Base-by-base conservation (phyloP, 2,888 invertebrate species). In the Drosophila diplacantha region DNA sequence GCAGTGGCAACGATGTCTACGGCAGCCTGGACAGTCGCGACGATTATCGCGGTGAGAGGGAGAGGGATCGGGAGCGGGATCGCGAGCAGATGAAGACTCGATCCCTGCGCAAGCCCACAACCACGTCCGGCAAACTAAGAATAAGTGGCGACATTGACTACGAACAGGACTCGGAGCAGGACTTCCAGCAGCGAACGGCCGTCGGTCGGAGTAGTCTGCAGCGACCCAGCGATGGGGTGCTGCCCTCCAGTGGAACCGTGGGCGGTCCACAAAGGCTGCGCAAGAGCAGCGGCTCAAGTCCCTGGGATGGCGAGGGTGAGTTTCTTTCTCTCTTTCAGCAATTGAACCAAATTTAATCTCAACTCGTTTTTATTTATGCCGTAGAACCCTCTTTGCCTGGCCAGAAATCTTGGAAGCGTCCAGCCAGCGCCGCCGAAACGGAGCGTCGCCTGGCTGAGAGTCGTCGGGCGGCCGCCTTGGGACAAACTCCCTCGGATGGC, bases 361-460 rank as follows among this genome's bases (percentile, higher is more conserved):
- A 12, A 14, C 38, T 0, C 0, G 22, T 34, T 12, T 58, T 20
- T 24, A 6, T 24, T 6, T 49, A 0, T 14, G 2, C 2, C 11
- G 43, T 56, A 86, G 86, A 86, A 56, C 84, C 85, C 11, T 65
- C 81, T 2, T 69, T 75, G 37, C 82, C 86, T 5, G 85, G 84
- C 0, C 87, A 87, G 57, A 88, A 88, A 49, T 79, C 85, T 35
- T 91, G 91, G 91, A 90, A 91, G 74, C 87, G 91, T 43, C 91
- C 91, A 2, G 89, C 90, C 16, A 91, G 91, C 80, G 91, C 91
- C 2, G 90, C 91, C 0, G 91, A 91, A 75, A 89, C 90, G 1
- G 90, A 90, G 81, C 89, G 91, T 26, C 87, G 90, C 37, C 60
- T 87, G 44, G 87, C 85, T 1, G 88, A 88, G 67, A 86, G 84